Evolutionary conservation across 2,797 vertebrate genomes (phyloP).

Genomic region (Echeneis naucrates): DNA sequence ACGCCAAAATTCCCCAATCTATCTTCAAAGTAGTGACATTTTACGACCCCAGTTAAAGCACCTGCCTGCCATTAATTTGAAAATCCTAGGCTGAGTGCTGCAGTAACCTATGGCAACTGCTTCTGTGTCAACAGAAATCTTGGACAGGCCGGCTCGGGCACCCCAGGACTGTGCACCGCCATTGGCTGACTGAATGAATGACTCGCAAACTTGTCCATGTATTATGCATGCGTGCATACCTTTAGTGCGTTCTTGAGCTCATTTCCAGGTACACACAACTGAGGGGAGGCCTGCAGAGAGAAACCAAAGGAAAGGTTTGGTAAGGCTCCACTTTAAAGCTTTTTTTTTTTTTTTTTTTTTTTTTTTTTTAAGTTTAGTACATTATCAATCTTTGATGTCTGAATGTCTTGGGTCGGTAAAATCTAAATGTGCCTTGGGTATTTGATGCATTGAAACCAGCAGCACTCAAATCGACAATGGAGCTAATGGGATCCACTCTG

Average conservation of each 20-base stretch:
- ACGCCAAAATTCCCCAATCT: neutral
- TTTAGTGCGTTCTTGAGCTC: slow-evolving; percentile 78
- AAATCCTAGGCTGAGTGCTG: slow-evolving; percentile 48
- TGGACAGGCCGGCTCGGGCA: slow-evolving; percentile 61
- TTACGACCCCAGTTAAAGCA: slow-evolving; percentile 36
- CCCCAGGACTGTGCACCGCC: slow-evolving; percentile 40
- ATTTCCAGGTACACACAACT: slow-evolving; percentile 72
- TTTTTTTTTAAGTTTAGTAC: neutral
- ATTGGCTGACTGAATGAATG: slow-evolving; percentile 80
- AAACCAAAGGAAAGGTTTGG: slow-evolving; percentile 30
- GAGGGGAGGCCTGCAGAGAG: slow-evolving; percentile 39
- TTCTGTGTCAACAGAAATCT: slow-evolving; percentile 81
- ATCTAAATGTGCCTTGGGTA: neutral
- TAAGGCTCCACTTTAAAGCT: slow-evolving; percentile 37
- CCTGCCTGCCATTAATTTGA: slow-evolving; percentile 60
- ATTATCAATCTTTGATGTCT: neutral
- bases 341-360: neutral
- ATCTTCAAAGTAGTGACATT: neutral
- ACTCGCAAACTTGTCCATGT: slow-evolving; percentile 75
- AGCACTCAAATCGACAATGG: slow-evolving; percentile 78
- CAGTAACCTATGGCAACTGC: slow-evolving; percentile 80
- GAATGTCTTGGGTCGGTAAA: neutral
- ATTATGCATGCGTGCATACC: slow-evolving; percentile 81
- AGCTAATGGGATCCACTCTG: slow-evolving; percentile 87
- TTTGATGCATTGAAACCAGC: slow-evolving; percentile 11